Base-by-base conservation (phyloP, 1,140 invertebrate genomes). In the Lasioglossum baleicum region DNA sequence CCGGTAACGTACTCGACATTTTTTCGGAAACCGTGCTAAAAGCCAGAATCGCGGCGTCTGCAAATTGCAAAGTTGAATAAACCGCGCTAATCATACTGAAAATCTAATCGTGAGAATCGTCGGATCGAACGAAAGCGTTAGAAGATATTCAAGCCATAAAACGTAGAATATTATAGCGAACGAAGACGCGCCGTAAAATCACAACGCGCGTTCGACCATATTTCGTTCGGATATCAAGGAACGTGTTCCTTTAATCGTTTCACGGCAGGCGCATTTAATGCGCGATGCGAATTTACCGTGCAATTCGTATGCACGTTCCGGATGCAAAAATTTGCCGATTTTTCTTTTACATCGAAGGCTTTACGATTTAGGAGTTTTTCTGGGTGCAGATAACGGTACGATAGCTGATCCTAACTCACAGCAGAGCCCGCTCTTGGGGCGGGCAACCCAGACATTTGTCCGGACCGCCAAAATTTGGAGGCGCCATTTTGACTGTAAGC, bases 281-380 rank as follows among this genome's bases (percentile, higher is more conserved):
- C 8, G 11, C 35, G 11, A 8, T 22, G 48, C 40, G 10, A 26
- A 7, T 65, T 56, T 20, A 0, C 2, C 17, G 13, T 20, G 13
- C 51, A 20, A 53, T 15, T 15, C 51, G 11, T 17, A 13, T 7
- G 0, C 1, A 15, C 0, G 51, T 26, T 15, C 10, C 7, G 15
- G 1, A 26, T 26, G 26, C 26, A 26, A 26, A 26, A 26, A 26
- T 26, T 26, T 26, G 26, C 26, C 26, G n/a, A 10, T 26, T 70
- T 69, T 51, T 68, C 2, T 26, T n/a, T n/a, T 5, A 20, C 0
- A 5, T 51, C 8, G 11, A 26, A 0, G 17, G 35, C 11, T 64
- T 71, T 53, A 70, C 8, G 66, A 63, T 51, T 8, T 42, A 2
- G 8, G 15, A 5, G 35, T 70, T 70, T 70, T 77, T 64, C n/a